A percentile compares a stretch with the other conserved stretches of the same genome.
Evolutionary conservation across 2,888 invertebrate species (phyloP).

Genomic region (Calameuta idolon): DNA sequence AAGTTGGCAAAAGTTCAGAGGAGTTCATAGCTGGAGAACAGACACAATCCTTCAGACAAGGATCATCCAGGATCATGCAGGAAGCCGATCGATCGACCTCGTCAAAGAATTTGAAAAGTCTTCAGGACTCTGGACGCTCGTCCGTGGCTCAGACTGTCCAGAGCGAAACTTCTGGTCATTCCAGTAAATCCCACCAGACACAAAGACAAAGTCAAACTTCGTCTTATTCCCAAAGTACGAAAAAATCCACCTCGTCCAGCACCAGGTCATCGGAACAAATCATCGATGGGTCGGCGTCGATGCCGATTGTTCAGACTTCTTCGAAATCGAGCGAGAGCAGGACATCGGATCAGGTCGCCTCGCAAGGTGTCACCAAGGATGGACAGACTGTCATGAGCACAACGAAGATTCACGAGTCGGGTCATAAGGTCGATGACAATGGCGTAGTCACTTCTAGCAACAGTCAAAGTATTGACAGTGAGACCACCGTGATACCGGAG

Average conservation of each 20-base stretch:
- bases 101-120: slow-evolving; percentile 2
- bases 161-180: slow-evolving; percentile 10
- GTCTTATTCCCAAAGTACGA: slow-evolving; percentile 30
- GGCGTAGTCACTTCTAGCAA: slow-evolving; percentile 46
- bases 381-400: slow-evolving; percentile 47
- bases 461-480: slow-evolving; percentile 45
- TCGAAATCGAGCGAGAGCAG: slow-evolving; percentile 42
- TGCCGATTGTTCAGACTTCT: slow-evolving; percentile 24
- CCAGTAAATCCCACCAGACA: neutral
- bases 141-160: neutral
- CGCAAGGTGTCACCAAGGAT: slow-evolving; percentile 43
- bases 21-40: slow-evolving; percentile 51
- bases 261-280: slow-evolving; percentile 22
- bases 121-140: slow-evolving; percentile 10
- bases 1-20: slow-evolving; percentile 37
- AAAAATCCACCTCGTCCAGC: slow-evolving; percentile 25
- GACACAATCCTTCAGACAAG: slow-evolving; percentile 30
- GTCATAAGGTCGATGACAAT: slow-evolving; percentile 48
- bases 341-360: slow-evolving; percentile 41
- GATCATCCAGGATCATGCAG: slow-evolving; percentile 1
- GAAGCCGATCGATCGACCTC: slow-evolving; percentile 11
- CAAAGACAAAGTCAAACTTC: slow-evolving; percentile 9
- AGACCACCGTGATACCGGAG: slow-evolving; percentile 38
- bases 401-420: slow-evolving; percentile 42
- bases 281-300: slow-evolving; percentile 5